A percentile compares a stretch with the other conserved stretches of the same genome.
phyloP scores from a whole-genome alignment of 2,888 invertebrate genomes.

The Sthenelais limicola region DNA sequence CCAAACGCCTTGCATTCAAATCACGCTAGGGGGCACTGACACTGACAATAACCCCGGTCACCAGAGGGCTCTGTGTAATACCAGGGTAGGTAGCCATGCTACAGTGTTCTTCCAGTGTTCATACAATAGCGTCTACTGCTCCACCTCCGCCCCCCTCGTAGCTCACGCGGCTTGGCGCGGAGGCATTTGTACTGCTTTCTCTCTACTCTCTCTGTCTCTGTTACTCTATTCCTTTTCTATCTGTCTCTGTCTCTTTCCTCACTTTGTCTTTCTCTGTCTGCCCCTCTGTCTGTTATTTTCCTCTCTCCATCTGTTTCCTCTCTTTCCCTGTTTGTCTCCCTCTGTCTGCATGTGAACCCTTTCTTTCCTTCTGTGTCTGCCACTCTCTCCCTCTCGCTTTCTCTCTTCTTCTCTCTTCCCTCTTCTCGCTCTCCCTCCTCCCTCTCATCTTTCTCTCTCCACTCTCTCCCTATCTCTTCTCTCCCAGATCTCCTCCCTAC shows the following conservation, averaged over 20 bases:
- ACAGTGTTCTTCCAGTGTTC: no score
- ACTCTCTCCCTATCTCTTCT: neutral
- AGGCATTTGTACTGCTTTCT: neutral
- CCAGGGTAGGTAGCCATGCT: no score
- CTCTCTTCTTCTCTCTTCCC: neutral
- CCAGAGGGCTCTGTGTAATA: no score
- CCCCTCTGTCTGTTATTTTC: neutral
- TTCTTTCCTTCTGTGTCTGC: neutral
- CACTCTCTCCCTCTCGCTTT: neutral
- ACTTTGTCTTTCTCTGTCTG: neutral
- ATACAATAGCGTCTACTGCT: no score
- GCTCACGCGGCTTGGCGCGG: no score
- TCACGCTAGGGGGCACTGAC: no score
- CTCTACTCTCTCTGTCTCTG: neutral
- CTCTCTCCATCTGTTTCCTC: neutral
- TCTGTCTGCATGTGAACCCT: neutral
- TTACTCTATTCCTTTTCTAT: neutral
- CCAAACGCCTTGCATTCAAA: no score
- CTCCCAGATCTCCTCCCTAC: slow-evolving; percentile 3
- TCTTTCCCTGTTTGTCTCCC: neutral
- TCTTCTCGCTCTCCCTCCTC: neutral
- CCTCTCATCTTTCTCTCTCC: neutral
- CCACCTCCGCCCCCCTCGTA: no score
- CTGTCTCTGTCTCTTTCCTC: no score
- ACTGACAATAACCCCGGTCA: no score